phyloP scores from a whole-genome alignment of 2,797 vertebrate species.

The Orestias chungarensis region DNA sequence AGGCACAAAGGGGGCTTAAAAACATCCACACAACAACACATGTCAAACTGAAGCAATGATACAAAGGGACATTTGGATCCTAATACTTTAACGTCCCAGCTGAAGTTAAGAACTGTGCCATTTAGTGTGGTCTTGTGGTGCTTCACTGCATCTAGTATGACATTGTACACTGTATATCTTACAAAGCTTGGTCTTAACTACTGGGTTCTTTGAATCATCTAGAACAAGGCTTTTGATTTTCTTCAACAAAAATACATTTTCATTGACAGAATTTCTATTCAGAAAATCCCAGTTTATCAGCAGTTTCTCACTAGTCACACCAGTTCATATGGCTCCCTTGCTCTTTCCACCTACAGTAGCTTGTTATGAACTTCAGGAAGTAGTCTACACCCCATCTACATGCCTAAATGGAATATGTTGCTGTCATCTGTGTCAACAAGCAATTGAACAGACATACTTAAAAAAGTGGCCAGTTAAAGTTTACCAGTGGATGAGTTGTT shows the following conservation, averaged over 20 bases:
- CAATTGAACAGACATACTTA: not conserved
- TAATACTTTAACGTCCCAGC: not conserved
- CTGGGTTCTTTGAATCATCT: not conserved
- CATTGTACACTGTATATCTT: not conserved
- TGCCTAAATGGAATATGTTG: not conserved
- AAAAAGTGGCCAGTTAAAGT: constrained; percentile 10
- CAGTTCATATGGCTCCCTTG: not conserved
- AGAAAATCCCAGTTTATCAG: not conserved
- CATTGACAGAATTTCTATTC: not conserved
- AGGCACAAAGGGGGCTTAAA: not conserved
- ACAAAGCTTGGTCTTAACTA: not conserved
- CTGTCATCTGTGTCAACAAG: not conserved
- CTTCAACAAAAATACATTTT: not conserved
- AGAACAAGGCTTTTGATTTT: not conserved
- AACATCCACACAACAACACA: not conserved
- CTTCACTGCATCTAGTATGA: not conserved
- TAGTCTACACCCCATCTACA: not conserved
- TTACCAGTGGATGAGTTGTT: constrained; percentile 80
- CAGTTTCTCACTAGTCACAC: not conserved
- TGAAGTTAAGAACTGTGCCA: not conserved
- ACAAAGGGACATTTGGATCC: not conserved
- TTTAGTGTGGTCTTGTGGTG: not conserved
- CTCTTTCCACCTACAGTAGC: not conserved
- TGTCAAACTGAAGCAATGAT: not conserved
- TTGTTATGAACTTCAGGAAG: not conserved